These are phyloP conservation scores for Wiebesia pumilae DNA, from an alignment of 1,140 invertebrate genomes.

Conservation along the genomic window DNA sequence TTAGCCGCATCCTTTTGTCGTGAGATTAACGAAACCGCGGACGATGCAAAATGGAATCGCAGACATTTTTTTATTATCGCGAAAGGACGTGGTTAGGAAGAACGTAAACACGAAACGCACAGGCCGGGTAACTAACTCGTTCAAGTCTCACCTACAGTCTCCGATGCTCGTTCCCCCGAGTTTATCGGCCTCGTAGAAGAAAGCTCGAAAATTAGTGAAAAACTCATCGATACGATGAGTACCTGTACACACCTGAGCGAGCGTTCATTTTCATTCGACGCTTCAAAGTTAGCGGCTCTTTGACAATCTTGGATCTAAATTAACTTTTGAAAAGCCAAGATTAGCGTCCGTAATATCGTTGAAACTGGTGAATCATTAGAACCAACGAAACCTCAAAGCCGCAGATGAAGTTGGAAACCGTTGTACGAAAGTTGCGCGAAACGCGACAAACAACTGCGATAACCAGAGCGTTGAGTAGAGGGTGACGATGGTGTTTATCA, in stretches of 20 bases:
- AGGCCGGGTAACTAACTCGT: background rate
- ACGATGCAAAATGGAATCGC: slow-evolving; percentile 1
- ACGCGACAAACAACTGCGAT: background rate
- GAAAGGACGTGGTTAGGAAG: slow-evolving; percentile 61
- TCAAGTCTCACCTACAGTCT: background rate
- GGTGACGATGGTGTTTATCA: slow-evolving; percentile 25
- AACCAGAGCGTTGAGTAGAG: background rate
- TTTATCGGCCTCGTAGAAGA: background rate
- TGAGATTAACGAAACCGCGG: slow-evolving; percentile 51
- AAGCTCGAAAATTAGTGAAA: no score
- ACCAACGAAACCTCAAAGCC: background rate
- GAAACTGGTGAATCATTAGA: background rate
- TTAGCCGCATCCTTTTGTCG: slow-evolving; percentile 62
- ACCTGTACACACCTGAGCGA: no score
- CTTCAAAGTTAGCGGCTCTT: no score
- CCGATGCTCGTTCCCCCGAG: background rate
- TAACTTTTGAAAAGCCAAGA: background rate
- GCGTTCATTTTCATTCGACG: no score
- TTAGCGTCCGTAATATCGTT: background rate
- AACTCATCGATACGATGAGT: no score
- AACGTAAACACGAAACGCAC: background rate
- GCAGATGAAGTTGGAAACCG: background rate
- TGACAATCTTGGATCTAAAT: background rate
- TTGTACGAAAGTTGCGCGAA: no score
- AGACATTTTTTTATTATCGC: slow-evolving; percentile 56